Evolutionary conservation across 2,888 invertebrate genomes (phyloP), one percentile per base, ranked within the genome.

Genomic region (Galeopsomyia nigrocyanea): DNA sequence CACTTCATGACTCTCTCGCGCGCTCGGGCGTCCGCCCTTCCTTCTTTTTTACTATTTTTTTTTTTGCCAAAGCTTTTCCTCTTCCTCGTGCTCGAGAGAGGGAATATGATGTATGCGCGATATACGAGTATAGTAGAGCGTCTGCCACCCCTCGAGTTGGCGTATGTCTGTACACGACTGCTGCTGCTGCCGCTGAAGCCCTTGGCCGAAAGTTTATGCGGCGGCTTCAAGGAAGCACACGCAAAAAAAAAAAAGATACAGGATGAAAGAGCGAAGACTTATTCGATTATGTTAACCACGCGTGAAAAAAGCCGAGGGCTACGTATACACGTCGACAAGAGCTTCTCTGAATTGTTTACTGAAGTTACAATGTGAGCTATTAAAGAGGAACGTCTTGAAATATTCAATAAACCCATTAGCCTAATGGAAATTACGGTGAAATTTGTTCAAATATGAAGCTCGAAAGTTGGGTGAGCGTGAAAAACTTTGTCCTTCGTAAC

Each of bases 241-340:
- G 63, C 19, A 10, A 26, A 17, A 58, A 17, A n/a, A 13, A n/a
- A 47, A 55, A 31, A 68, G 39, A 61, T 19, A 53, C 16, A 62
- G 61, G 50, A 62, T 21, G 26, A 62, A 53, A 47, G 61, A 50
- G 17, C 57, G 61, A 61, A 55, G 64, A 64, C 63, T 68, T 72
- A 68, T 72, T 72, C 68, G 68, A 67, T 68, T 63, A 63, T 58
- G 31, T 68, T 67, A 39, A 13, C 68, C 58, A 53, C 63, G 46
- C 46, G 39, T 51, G 39, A 39, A 39, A 39, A n/a, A 39, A 9
- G 39, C 13, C 13, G 39, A 39, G 1, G 10, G 39, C 13, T 39
- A n/a, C n/a, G n/a, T n/a, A n/a, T n/a, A n/a, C n/a, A n/a, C n/a
- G n/a, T n/a, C n/a, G 39, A 39, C 7, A 39, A 39, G 39, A 39